Conservation (phyloP, 2,797 vertebrate genomes). For the Meriones psammophilus region DNA sequence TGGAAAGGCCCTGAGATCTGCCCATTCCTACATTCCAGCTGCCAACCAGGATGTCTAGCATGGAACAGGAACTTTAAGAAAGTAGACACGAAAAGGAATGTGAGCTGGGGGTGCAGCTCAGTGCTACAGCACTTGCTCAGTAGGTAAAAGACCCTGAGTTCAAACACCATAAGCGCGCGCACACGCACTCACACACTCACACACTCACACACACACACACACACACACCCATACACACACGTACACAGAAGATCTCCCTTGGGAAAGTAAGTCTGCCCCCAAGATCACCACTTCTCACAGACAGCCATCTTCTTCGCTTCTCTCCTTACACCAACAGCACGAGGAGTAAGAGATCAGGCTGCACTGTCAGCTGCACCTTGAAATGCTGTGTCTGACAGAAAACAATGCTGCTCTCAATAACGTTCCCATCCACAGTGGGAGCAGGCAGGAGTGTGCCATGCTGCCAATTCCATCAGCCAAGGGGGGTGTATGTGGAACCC, state of each 20-base stretch:
- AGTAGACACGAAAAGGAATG: background rate
- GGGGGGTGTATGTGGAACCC: constrained; percentile 77
- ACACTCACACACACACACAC: no score
- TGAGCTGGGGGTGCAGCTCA: background rate
- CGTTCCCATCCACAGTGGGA: constrained; percentile 81
- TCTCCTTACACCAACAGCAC: constrained; percentile 63
- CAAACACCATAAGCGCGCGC: background rate
- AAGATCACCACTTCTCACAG: background rate
- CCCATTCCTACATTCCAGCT: background rate
- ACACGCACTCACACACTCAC: background rate
- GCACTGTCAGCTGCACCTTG: constrained; percentile 79
- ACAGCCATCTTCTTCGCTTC: background rate
- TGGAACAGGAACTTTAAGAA: background rate
- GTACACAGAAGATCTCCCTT: background rate
- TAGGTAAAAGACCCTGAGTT: background rate
- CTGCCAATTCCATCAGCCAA: constrained; percentile 85
- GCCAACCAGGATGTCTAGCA: background rate
- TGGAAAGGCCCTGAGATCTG: background rate
- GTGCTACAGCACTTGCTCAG: background rate
- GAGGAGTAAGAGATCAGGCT: constrained; percentile 78
- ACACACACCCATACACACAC: no score
- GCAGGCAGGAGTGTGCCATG: constrained; percentile 75
- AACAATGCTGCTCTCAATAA: constrained; percentile 83
- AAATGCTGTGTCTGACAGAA: constrained; percentile 82
- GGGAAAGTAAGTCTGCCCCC: background rate